These are phyloP conservation scores for Elysia crispata DNA, from an alignment of 2,888 invertebrate species.

Conservation along the genomic window DNA sequence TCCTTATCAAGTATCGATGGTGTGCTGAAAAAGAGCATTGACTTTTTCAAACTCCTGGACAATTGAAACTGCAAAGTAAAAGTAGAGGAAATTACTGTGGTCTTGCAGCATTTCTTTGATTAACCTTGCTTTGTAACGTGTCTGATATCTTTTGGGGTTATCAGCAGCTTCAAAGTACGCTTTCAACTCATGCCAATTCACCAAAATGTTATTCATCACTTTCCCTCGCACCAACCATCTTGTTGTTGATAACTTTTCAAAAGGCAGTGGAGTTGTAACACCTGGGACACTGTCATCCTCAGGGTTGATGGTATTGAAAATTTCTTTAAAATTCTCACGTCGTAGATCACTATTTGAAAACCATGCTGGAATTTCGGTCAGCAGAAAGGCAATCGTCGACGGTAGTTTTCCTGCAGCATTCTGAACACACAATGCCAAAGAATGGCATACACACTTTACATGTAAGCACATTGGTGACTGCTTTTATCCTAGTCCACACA, in stretches of 20 bases:
- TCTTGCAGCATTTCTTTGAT: conserved; percentile 7
- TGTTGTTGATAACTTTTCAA: conserved; percentile 30
- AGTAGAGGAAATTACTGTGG: neutral
- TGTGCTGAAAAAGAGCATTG: neutral
- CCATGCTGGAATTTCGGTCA: conserved; percentile 27
- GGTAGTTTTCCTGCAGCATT: conserved; percentile 16
- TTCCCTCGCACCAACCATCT: conserved; percentile 35
- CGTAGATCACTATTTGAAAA: conserved; percentile 9
- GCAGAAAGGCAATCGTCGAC: conserved; percentile 4
- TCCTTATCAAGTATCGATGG: neutral
- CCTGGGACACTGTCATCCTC: neutral
- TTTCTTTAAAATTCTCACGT: neutral
- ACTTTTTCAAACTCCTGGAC: conserved; percentile 15
- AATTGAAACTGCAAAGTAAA: neutral
- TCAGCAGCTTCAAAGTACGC: conserved; percentile 31
- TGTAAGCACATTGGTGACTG: conserved; percentile 27
- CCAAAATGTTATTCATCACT: conserved; percentile 32
- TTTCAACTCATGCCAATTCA: conserved; percentile 35
- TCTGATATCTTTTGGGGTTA: neutral
- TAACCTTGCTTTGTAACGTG: neutral
- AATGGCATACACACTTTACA: conserved; percentile 35
- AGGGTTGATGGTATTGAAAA: conserved; percentile 29
- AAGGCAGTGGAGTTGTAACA: neutral
- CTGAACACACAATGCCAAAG: conserved; percentile 25
- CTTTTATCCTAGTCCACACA: conserved; percentile 34